Base-by-base conservation (phyloP, 2,888 invertebrate genomes). In the Synanthedon myopaeformis region DNA sequence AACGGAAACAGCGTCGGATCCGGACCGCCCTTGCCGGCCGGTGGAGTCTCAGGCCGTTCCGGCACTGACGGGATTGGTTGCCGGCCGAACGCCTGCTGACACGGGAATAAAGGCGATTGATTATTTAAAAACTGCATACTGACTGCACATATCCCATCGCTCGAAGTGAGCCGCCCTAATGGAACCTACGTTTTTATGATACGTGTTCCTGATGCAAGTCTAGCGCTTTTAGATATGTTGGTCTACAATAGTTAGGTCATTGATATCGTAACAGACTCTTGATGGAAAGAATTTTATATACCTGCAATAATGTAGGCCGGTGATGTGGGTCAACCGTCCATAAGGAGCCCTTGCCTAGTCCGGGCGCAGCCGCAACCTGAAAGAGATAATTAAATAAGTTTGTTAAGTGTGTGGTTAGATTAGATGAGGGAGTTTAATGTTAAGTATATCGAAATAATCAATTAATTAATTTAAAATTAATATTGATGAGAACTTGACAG, bases 301-400 rank as follows among this genome's bases (percentile, higher is more conserved):
- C 86, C 78, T 86, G 86, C 62, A 86, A 60, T 64, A 87, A 89
- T 74, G 96, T 96, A 55, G 96, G 94, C 59, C 97, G 91, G 79
- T 95, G 97, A 61, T 94, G 94, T 6, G 96, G 95, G 75, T 98
- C 97, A 3, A 98, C 97, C 69, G 96, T 97, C 98, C 98, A 98
- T 55, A 97, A 82, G 0, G 97, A 97, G 50, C 98, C 97, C 81
- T 98, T 98, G 49, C 97, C 97, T 65, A 97, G 91, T 65, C 96
- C 96, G 0, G 85, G 85, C 0, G 85, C 85, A 0, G 83, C 83
- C 2, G 85, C 86, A 52, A 85, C 84, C 85, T 86, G 63, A 0
- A 49, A 49, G 23, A 35, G 2, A 35, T 35, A 35, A 35, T 28
- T 28, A 28, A 23, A 23, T 23, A 3, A 23, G 23, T 23, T 23